phyloP scores from a whole-genome alignment of 2,113 vertebrate genomes.

The Athene cunicularia region DNA sequence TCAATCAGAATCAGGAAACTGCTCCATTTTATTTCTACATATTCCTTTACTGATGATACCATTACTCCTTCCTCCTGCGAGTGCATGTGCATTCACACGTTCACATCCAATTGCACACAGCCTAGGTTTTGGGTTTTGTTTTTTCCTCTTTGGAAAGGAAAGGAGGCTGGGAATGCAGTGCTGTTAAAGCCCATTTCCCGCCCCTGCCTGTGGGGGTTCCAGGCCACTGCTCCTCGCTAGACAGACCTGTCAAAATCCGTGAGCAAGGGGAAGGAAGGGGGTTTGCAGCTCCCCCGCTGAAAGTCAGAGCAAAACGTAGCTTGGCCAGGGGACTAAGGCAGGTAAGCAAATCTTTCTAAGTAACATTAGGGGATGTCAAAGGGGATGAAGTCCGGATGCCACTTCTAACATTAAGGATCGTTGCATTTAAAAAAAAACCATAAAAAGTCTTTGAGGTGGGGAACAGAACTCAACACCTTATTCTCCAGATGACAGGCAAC shows the following conservation, averaged over 20 bases:
- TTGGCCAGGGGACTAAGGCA: neutral
- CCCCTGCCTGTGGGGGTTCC: neutral
- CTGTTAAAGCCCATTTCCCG: neutral
- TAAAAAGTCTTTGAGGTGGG: neutral
- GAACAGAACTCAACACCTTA: neutral
- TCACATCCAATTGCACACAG: neutral
- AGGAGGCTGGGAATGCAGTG: neutral
- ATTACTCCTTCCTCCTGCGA: neutral
- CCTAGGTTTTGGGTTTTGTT: neutral
- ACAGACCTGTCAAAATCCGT: neutral
- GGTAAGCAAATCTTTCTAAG: neutral
- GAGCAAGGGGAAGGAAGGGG: neutral
- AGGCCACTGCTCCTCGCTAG: neutral
- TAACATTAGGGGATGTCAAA: neutral
- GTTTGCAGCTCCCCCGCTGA: neutral
- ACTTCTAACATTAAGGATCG: neutral
- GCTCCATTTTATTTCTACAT: neutral
- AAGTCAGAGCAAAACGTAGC: neutral
- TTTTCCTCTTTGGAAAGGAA: neutral
- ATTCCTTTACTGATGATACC: neutral
- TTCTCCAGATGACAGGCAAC: neutral
- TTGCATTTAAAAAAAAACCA: neutral
- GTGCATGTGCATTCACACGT: neutral
- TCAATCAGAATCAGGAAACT: neutral
- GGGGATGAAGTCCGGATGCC: neutral